Conservation (phyloP, 1,140 invertebrate genomes). For the Platyura marginata region DNA sequence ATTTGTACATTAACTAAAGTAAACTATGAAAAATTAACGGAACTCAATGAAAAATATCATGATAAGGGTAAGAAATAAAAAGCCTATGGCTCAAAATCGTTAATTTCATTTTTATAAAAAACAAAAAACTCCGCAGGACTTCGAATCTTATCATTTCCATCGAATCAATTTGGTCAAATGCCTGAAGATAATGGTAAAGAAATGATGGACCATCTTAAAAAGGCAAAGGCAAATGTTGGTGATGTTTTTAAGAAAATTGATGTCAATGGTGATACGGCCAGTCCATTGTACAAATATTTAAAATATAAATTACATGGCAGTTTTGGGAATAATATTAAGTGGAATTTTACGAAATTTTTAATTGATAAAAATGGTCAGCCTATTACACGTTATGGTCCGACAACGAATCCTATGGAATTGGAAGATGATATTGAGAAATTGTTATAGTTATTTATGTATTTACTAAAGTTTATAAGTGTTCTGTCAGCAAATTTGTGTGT, state of each 20-base stretch:
- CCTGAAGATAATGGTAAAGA: neutral
- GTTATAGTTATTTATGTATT: no score
- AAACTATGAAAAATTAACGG: slow-evolving; percentile 61
- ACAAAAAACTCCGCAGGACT: no score
- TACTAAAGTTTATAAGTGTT: no score
- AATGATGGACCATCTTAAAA: slow-evolving; percentile 39
- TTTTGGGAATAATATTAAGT: slow-evolving; percentile 73
- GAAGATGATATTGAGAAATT: slow-evolving; percentile 46
- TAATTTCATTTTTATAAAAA: no score
- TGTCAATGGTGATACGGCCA: slow-evolving; percentile 71
- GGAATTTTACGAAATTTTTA: slow-evolving; percentile 96
- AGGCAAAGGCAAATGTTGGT: slow-evolving; percentile 57
- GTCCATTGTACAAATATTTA: slow-evolving; percentile 78
- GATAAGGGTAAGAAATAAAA: slow-evolving; percentile 10
- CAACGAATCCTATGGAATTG: slow-evolving; percentile 47
- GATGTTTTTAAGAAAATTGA: slow-evolving; percentile 49
- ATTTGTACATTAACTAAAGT: slow-evolving; percentile 63
- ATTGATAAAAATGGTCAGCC: slow-evolving; percentile 72
- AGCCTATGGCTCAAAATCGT: no score
- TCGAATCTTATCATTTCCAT: neutral
- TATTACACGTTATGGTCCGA: slow-evolving; percentile 62
- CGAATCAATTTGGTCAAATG: neutral
- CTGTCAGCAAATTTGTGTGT: no score
- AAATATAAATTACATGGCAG: slow-evolving; percentile 60
- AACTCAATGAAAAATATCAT: slow-evolving; percentile 48